Evolutionary conservation across 2,888 invertebrate species (phyloP).

Genomic region (Smittia sp.): DNA sequence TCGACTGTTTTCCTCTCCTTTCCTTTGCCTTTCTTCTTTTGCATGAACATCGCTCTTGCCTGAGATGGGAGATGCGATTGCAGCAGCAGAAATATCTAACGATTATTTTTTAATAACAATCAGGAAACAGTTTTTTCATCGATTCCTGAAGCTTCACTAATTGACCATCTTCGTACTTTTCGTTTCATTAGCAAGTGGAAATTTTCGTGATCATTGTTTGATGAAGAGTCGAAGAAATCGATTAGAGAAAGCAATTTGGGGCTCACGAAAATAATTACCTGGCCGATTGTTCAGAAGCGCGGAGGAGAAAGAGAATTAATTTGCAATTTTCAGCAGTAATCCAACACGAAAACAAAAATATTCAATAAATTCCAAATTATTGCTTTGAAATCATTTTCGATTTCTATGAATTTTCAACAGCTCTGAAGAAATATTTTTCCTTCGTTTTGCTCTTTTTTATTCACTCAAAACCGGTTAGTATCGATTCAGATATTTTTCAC

Average conservation of each 20-base stretch:
- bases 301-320: not conserved
- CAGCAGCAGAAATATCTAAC: not conserved
- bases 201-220: not conserved
- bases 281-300: not conserved
- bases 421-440: too few relatives aligned
- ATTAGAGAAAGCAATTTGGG: constrained; percentile 4
- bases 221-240: not conserved
- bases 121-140: not conserved
- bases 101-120: too few relatives aligned
- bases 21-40: not conserved
- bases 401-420: too few relatives aligned
- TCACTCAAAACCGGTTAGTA: too few relatives aligned
- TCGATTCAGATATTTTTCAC: too few relatives aligned
- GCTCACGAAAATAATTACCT: constrained; percentile 1
- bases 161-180: not conserved
- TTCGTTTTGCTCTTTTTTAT: too few relatives aligned
- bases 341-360: constrained; percentile 7
- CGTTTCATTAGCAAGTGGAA: not conserved
- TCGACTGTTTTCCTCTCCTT: not conserved
- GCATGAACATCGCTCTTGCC: not conserved
- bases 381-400: not conserved
- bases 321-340: constrained; percentile 12
- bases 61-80: not conserved
- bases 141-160: not conserved
- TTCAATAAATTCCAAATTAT: not conserved